Conservation (phyloP, 2,797 vertebrate species). For the Argentina silus region DNA sequence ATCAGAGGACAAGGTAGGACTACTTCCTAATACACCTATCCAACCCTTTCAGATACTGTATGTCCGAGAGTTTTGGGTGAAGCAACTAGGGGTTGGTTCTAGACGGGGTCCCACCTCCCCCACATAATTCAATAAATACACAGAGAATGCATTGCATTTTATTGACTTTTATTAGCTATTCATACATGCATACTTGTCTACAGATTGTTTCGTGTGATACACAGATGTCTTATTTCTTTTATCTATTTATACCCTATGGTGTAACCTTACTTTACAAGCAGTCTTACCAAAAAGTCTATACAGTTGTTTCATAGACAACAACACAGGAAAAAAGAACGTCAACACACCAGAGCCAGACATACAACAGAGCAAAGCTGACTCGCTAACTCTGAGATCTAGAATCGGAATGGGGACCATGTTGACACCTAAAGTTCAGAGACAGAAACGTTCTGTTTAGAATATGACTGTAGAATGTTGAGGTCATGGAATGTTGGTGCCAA, state of each 20-base stretch:
- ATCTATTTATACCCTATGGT: conserved; percentile 51
- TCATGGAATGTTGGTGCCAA: background rate
- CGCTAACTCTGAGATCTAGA: background rate
- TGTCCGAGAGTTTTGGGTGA: too few relatives aligned
- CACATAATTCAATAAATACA: background rate
- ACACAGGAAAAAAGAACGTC: conserved; percentile 26
- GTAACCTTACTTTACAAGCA: conserved; percentile 68
- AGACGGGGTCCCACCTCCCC: background rate
- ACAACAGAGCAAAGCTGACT: background rate
- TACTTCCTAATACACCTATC: too few relatives aligned
- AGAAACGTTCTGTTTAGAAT: conserved; percentile 1
- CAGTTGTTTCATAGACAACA: conserved; percentile 58
- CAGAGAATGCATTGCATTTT: conserved; percentile 20
- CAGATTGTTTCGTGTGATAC: conserved; percentile 74
- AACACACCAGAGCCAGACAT: conserved; percentile 52
- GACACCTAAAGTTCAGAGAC: background rate
- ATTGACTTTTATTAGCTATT: conserved; percentile 73
- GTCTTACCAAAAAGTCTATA: conserved; percentile 65
- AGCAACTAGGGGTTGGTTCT: background rate
- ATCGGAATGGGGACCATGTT: background rate
- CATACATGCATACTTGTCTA: conserved; percentile 82
- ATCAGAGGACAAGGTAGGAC: too few relatives aligned
- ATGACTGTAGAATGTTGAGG: background rate
- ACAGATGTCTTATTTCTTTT: conserved; percentile 61
- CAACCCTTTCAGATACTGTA: too few relatives aligned